phyloP scores from a whole-genome alignment of 2,113 vertebrate species.

The Pholis gunnellus region DNA sequence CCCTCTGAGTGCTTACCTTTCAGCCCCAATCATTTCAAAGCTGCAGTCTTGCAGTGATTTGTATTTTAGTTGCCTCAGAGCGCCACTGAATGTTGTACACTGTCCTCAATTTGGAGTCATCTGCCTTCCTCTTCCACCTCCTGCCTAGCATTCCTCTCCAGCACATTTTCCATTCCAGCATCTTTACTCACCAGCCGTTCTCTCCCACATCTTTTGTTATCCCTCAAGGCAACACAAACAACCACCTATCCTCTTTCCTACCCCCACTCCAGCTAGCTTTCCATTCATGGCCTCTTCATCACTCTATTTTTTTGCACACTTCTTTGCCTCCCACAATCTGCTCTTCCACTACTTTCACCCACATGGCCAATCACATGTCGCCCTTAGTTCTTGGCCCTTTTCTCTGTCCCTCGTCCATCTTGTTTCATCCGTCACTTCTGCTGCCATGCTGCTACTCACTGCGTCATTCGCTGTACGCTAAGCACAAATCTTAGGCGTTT shows the following conservation, averaged over 20 bases:
- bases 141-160: constrained; percentile 27
- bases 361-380: background rate
- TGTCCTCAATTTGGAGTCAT: constrained; percentile 57
- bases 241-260: constrained; percentile 17
- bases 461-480: constrained; percentile 15
- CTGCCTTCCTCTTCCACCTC: constrained; percentile 28
- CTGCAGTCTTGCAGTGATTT: constrained; percentile 55
- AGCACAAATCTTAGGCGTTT: constrained; percentile 20
- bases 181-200: constrained; percentile 36
- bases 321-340: constrained; percentile 9
- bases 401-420: constrained; percentile 18
- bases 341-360: constrained; percentile 20
- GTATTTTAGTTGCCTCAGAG: constrained; percentile 67
- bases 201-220: constrained; percentile 53
- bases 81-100: constrained; percentile 40
- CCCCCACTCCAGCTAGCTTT: background rate
- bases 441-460: background rate
- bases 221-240: constrained; percentile 57
- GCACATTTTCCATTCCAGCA: constrained; percentile 33
- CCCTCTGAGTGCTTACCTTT: constrained; percentile 70
- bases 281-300: constrained; percentile 24
- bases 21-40: constrained; percentile 70
- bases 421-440: constrained; percentile 39
- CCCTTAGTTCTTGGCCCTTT: constrained; percentile 4
- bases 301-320: constrained; percentile 17